Base-by-base conservation (phyloP, 2,888 invertebrate species). In the Thereva unica region DNA sequence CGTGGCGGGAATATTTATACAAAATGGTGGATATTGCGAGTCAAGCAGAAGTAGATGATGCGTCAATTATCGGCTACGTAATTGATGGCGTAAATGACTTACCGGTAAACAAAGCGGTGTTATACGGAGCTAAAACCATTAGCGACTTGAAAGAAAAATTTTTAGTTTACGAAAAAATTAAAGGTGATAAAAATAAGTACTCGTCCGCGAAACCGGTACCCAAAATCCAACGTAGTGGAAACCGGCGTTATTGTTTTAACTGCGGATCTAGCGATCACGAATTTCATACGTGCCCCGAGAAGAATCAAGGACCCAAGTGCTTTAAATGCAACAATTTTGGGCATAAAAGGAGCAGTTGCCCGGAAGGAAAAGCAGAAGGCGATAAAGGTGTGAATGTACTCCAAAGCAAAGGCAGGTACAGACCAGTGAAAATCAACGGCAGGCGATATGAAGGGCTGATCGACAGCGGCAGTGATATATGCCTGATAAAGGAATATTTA, bases 241-340 rank as follows among this genome's bases (percentile, higher is more conserved):
- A 45, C 23, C 6, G 37, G n/a, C n/a, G n/a, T n/a, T n/a, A n/a
- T n/a, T n/a, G n/a, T n/a, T n/a, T 64, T 50, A 69, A 69, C 52
- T 71, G 67, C 35, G 70, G 69, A 47, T 40, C 57, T 49, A 53
- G n/a, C 49, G 68, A 64, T 12, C 68, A 72, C 59, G 52, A 61
- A 50, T 69, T 69, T 45, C 64, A 71, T 9, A 65, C 66, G 45
- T 68, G 65, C 67, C 68, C 54, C 34, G 64, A 71, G 4, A 74
- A 71, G 34, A 54, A 68, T 10, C 75, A 72, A 49, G 74, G 73
- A 23, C 63, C 71, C 6, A 75, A 76, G 70, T 76, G 75, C 54
- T 76, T 75, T 50, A 69, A 54, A 55, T 75, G 74, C 64, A 67
- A 73, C 8, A 67, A 72, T 7, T 75, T 71, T 69, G 74, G 75